phyloP scores from a whole-genome alignment of 2,797 vertebrate species.

The Mycteria americana region DNA sequence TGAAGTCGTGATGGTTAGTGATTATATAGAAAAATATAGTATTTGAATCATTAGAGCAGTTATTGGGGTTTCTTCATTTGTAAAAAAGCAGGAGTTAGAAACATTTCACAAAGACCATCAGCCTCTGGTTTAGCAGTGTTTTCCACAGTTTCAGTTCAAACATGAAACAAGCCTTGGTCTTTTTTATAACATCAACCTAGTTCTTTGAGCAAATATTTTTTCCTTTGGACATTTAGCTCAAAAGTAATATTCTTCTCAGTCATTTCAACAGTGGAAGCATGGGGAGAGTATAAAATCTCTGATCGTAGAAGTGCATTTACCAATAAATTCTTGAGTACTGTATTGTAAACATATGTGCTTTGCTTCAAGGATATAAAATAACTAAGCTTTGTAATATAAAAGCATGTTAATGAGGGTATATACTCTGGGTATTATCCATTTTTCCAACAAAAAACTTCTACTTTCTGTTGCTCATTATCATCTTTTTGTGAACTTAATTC shows the following conservation, averaged over 20 bases:
- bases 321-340: not conserved
- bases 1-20: not conserved
- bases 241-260: not conserved
- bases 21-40: not conserved
- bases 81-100: not conserved
- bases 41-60: not conserved
- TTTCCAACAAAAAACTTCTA: not conserved
- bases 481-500: constrained; percentile 40
- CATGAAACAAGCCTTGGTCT: not conserved
- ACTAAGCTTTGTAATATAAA: not conserved
- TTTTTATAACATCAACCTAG: not conserved
- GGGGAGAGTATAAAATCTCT: not conserved
- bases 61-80: not conserved
- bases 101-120: not conserved
- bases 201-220: not conserved
- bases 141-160: not conserved
- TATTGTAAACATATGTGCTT: constrained; percentile 26
- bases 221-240: not conserved
- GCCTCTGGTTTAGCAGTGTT: not conserved
- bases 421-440: not conserved
- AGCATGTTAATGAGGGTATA: not conserved
- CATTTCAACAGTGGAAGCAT: not conserved
- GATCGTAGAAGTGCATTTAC: not conserved
- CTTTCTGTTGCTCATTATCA: not conserved
- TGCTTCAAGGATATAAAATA: constrained; percentile 14